These are phyloP conservation scores for Stenotaenia linearis DNA, from an alignment of 2,888 invertebrate genomes.

Conservation along the genomic window DNA sequence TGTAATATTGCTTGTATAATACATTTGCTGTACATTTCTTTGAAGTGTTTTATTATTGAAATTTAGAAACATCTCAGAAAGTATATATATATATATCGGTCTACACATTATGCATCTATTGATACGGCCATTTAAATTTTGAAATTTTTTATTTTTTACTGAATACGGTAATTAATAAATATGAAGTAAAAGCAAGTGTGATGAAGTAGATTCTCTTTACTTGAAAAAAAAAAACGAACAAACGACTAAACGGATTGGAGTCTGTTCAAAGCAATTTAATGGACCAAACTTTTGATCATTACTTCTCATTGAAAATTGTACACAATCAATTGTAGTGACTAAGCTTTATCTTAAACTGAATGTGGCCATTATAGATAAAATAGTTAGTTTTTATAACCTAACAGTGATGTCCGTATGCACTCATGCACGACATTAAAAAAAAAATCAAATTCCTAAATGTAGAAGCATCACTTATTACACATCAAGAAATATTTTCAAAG, in stretches of 20 bases:
- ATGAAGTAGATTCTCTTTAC: background rate
- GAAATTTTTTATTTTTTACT: background rate
- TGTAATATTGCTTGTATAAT: background rate
- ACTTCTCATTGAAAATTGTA: background rate
- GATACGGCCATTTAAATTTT: background rate
- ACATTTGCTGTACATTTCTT: background rate
- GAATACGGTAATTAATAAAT: background rate
- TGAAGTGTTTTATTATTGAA: background rate
- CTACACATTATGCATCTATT: background rate
- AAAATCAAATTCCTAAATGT: background rate
- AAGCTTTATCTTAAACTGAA: background rate
- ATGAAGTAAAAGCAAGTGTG: background rate
- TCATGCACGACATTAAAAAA: background rate
- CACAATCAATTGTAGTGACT: background rate
- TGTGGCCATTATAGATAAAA: background rate
- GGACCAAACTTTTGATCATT: background rate
- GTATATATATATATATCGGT: background rate
- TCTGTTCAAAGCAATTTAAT: background rate
- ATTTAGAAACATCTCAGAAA: background rate
- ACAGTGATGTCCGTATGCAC: background rate
- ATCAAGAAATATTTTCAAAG: background rate
- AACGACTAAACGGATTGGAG: background rate
- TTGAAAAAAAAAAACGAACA: background rate
- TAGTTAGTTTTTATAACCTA: background rate
- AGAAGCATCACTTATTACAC: background rate